Base-by-base conservation (phyloP, 2,797 vertebrate genomes). In the Glyptemys insculpta region DNA sequence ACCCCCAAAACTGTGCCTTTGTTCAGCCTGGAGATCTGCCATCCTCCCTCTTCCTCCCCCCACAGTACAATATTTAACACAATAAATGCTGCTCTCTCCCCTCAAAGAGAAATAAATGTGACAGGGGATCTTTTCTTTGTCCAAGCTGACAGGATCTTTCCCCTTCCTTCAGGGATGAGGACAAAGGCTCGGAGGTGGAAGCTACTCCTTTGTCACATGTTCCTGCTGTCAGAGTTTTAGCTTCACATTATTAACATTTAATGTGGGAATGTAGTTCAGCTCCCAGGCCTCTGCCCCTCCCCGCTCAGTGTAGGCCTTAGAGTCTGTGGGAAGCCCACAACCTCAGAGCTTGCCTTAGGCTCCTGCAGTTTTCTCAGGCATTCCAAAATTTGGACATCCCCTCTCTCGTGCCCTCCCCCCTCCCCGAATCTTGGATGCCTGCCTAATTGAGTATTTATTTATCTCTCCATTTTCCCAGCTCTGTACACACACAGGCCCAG, bases 391-490 rank as follows among this genome's bases (percentile, higher is more conserved):
- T 93, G 97, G 95, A 95, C 21, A 0, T 65, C 96, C 92, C 79
- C 89, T 93, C 87, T n/a, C 88, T 89, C 59, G 79, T 65, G 88
- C 85, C 95, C 87, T 29, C 15, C 57, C 53, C 53, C 37, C 15
- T 56, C 41, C 34, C 52, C 83, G 91, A 53, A 0, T n/a, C 86
- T 91, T 98, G 98, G 98, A 96, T 0, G 57, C 78, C 87, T 91
- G 98, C 98, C 98, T 98, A 98, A 98, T 97, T 97, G 97, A 83
- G 79, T 95, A 97, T 98, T 98, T 97, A 97, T 97, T 98, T 98
- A 96, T 97, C 96, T 86, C 94, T 96, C 86, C 91, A 90, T 98
- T 98, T 98, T 97, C 98, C 97, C 97, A 98, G 96, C 97, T 92
- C 95, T 86, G 74, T n/a, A 3, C 81, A 34, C 87, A 86, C 92